A percentile compares a stretch with the other conserved stretches of the same genome.
Evolutionary conservation across 2,888 invertebrate genomes (phyloP).

Genomic region (Fissipunctia ypsillon): DNA sequence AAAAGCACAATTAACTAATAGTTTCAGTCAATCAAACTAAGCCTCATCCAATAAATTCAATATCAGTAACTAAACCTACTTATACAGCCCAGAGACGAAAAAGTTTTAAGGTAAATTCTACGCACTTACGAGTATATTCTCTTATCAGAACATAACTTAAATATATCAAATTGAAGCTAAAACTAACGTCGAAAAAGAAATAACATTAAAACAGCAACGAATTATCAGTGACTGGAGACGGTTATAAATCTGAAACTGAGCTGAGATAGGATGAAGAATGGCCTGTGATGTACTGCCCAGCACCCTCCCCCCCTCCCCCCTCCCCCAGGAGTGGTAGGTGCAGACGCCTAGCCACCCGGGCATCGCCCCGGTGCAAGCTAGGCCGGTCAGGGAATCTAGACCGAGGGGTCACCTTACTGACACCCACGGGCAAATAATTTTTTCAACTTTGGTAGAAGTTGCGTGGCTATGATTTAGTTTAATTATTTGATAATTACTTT

Average conservation of each 20-base stretch:
- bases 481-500: slow-evolving; percentile 8
- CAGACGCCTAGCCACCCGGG: slow-evolving; percentile 36
- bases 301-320: not conserved
- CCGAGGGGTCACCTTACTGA: slow-evolving; percentile 54
- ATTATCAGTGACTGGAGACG: slow-evolving; percentile 56
- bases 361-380: slow-evolving; percentile 43
- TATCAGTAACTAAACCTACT: no score
- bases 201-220: slow-evolving; percentile 39
- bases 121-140: not conserved
- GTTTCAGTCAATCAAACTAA: not conserved
- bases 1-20: not conserved
- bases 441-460: slow-evolving; percentile 3
- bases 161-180: slow-evolving; percentile 22
- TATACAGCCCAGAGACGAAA: no score
- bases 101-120: not conserved
- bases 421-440: slow-evolving; percentile 29
- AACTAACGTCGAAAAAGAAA: slow-evolving; percentile 38
- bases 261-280: slow-evolving; percentile 68
- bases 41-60: not conserved
- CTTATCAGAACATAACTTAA: not conserved
- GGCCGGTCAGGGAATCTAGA: slow-evolving; percentile 60
- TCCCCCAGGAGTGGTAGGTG: slow-evolving; percentile 14
- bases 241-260: slow-evolving; percentile 65
- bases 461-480: slow-evolving; percentile 5
- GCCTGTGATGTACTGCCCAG: slow-evolving; percentile 61